phyloP scores from a whole-genome alignment of 2,888 invertebrate genomes.

The Diarsia brunnea region DNA sequence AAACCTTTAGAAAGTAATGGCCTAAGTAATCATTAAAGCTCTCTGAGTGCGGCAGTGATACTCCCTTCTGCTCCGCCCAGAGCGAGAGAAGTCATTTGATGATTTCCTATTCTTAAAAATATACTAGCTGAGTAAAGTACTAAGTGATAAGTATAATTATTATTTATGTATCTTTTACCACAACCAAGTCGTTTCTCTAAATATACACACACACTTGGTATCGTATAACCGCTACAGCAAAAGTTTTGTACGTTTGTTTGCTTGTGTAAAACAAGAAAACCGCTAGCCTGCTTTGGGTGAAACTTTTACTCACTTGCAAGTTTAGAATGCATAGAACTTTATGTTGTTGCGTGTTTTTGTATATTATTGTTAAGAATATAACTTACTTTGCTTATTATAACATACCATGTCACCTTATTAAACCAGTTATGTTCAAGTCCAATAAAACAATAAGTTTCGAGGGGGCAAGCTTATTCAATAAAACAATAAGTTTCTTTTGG shows the following conservation, averaged over 20 bases:
- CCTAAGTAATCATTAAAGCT: too few relatives aligned
- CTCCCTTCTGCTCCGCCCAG: too few relatives aligned
- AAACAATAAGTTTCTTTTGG: not conserved
- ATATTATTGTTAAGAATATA: not conserved
- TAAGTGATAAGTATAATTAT: too few relatives aligned
- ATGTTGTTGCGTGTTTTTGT: not conserved
- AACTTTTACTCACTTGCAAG: slow-evolving; percentile 17
- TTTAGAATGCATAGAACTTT: slow-evolving; percentile 20
- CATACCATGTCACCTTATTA: too few relatives aligned
- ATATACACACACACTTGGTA: slow-evolving; percentile 3
- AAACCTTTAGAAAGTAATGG: too few relatives aligned
- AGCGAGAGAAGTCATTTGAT: too few relatives aligned
- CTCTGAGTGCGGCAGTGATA: too few relatives aligned
- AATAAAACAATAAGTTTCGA: too few relatives aligned
- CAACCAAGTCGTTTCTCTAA: not conserved
- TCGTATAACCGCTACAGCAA: slow-evolving; percentile 15
- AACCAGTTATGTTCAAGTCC: too few relatives aligned
- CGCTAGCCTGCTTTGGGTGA: not conserved
- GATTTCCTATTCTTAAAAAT: too few relatives aligned
- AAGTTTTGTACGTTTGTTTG: slow-evolving; percentile 40
- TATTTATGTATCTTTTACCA: not conserved
- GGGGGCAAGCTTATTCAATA: not conserved
- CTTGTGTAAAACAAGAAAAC: slow-evolving; percentile 18
- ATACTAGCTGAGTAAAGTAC: too few relatives aligned
- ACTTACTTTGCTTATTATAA: not conserved